A percentile compares a stretch with the other conserved stretches of the same genome.
These are phyloP conservation scores for Cydia strobilella DNA, from an alignment of 1,140 invertebrate species.

Conservation along the genomic window DNA sequence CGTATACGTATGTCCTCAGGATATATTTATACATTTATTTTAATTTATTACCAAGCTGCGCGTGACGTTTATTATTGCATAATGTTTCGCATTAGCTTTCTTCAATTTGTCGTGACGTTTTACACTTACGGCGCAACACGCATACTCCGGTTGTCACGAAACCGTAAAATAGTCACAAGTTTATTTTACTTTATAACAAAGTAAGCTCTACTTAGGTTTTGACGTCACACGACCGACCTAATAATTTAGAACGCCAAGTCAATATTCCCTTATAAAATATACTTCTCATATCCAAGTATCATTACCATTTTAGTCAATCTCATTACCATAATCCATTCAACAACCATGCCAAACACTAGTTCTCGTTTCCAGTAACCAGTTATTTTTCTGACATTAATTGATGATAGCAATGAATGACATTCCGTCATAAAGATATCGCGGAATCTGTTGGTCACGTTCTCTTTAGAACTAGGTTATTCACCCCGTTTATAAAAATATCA, in stretches of 20 bases:
- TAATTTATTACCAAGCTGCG: neutral
- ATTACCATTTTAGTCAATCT: neutral
- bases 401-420: conserved; percentile 16
- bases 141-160: neutral
- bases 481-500: conserved; percentile 20
- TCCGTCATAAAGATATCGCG: conserved; percentile 6
- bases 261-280: neutral
- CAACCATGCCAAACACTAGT: neutral
- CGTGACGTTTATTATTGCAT: neutral
- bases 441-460: conserved; percentile 10
- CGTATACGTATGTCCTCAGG: neutral
- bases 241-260: neutral
- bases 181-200: neutral
- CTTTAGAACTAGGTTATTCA: neutral
- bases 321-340: conserved; percentile 16
- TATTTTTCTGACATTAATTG: conserved; percentile 26
- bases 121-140: neutral
- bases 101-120: neutral
- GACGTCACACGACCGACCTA: neutral
- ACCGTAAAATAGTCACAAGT: neutral
- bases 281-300: neutral
- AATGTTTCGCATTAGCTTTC: neutral
- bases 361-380: neutral
- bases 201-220: neutral
- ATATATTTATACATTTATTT: neutral